Percentiles rank a stretch among this genome's conserved stretches.
phyloP scores from a whole-genome alignment of 1,140 invertebrate species.

The Tetramorium parvispinum region DNA sequence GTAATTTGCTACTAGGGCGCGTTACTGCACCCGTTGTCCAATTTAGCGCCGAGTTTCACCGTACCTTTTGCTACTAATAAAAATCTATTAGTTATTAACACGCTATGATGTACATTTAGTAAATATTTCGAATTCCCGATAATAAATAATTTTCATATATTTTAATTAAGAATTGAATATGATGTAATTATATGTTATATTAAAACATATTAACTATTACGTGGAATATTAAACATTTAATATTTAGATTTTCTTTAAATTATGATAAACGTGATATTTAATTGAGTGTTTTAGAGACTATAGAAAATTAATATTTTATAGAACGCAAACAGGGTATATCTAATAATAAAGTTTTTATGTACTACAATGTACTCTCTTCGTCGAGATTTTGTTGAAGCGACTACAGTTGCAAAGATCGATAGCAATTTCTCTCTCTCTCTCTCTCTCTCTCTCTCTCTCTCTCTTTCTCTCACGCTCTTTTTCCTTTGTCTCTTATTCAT shows the following conservation, averaged over 20 bases:
- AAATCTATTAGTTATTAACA: conserved; percentile 67
- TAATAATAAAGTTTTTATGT: neutral
- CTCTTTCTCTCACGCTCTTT: conserved; percentile 1
- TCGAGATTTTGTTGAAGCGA: conserved; percentile 12
- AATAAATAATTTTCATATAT: conserved; percentile 47
- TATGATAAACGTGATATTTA: neutral
- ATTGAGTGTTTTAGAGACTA: conserved; percentile 15
- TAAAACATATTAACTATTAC: conserved; percentile 1
- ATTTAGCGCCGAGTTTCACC: conserved; percentile 65
- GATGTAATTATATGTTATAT: conserved; percentile 17
- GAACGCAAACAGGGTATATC: neutral
- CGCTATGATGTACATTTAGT: neutral
- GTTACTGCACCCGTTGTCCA: conserved; percentile 67
- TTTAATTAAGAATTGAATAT: conserved; percentile 45
- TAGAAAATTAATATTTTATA: neutral
- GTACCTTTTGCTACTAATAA: conserved; percentile 30
- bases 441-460: neutral
- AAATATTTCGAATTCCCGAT: conserved; percentile 3
- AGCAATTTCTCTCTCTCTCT: conserved; percentile 15
- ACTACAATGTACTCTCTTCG: neutral
- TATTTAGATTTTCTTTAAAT: conserved; percentile 21
- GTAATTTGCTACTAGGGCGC: conserved; percentile 74
- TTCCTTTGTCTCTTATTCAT: conserved; percentile 15
- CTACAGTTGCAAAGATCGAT: conserved; percentile 12
- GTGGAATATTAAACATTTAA: neutral